Percentiles rank a stretch among this genome's conserved stretches.
Evolutionary conservation across 2,888 invertebrate species (phyloP).

Genomic region (Drosophila gaucha): DNA sequence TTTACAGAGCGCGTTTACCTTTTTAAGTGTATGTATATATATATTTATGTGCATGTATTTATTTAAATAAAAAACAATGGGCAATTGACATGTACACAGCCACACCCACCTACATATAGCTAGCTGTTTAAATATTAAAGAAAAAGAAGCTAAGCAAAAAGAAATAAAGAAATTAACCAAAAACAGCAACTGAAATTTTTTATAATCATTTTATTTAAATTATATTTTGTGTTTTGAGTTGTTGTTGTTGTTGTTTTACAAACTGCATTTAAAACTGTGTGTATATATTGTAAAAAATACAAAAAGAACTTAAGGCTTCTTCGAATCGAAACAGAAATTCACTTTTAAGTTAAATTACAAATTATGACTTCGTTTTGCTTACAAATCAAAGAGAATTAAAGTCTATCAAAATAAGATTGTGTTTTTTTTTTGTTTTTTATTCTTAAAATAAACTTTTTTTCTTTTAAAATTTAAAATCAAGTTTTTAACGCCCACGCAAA

Average conservation of each 20-base stretch:
- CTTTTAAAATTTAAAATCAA: conserved; percentile 18
- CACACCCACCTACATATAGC: conserved; percentile 12
- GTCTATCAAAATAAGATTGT: conserved; percentile 52
- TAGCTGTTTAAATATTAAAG: conserved; percentile 14
- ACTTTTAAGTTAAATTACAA: conserved; percentile 74
- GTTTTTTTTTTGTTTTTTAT: conserved; percentile 6
- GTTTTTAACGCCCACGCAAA: conserved; percentile 1
- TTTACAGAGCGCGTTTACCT: conserved; percentile 72
- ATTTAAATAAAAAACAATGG: conserved; percentile 7
- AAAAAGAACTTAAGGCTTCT: conserved; percentile 58
- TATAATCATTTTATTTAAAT: conserved; percentile 76
- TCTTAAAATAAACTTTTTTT: conserved; percentile 39
- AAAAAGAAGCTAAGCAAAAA: conserved; percentile 14
- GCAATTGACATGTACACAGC: conserved; percentile 6
- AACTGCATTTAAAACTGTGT: conserved; percentile 55
- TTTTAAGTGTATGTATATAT: conserved; percentile 8
- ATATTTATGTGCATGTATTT: conserved; percentile 6
- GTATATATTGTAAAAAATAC: conserved; percentile 60
- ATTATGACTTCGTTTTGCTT: conserved; percentile 81
- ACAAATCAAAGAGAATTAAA: conserved; percentile 63
- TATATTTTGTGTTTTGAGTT: conserved; percentile 74
- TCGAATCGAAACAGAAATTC: conserved; percentile 64
- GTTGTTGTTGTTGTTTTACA: conserved; percentile 64
- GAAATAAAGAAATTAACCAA: conserved; percentile 35
- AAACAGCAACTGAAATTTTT: conserved; percentile 46